These are phyloP conservation scores for Bombus impatiens DNA, from an alignment of 1,140 invertebrate species.

Conservation along the genomic window DNA sequence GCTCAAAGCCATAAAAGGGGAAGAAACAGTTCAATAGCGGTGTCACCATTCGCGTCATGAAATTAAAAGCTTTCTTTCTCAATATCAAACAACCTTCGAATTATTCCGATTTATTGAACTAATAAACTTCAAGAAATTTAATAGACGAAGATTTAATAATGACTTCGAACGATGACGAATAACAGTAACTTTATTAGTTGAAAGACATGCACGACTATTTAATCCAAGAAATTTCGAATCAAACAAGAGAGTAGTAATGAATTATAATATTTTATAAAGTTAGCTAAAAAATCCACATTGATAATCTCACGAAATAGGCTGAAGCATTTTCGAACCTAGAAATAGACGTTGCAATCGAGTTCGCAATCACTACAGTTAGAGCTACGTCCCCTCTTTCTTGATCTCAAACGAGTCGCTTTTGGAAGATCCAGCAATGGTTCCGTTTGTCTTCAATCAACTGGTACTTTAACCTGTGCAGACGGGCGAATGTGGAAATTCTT, in stretches of 20 bases:
- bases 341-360: slow-evolving; percentile 57
- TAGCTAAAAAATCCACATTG: not conserved
- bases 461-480: slow-evolving; percentile 54
- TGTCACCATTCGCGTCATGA: slow-evolving; percentile 20
- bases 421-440: slow-evolving; percentile 52
- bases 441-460: slow-evolving; percentile 63
- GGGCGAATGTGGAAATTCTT: slow-evolving; percentile 55
- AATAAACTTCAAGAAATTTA: too few relatives aligned
- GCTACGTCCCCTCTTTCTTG: slow-evolving; percentile 36
- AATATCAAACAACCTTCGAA: not conserved
- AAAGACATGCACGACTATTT: too few relatives aligned
- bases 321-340: not conserved
- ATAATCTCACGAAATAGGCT: not conserved
- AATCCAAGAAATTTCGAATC: too few relatives aligned
- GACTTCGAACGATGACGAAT: not conserved
- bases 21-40: slow-evolving; percentile 10
- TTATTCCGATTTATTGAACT: not conserved
- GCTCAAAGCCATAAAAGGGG: slow-evolving; percentile 22
- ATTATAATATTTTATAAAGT: not conserved
- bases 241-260: not conserved
- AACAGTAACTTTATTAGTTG: too few relatives aligned
- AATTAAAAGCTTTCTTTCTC: slow-evolving; percentile 14
- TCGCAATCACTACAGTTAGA: slow-evolving; percentile 54
- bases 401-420: slow-evolving; percentile 55
- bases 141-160: not conserved